Percentiles rank a stretch among this genome's conserved stretches.
Conservation (phyloP, 2,797 vertebrate species). For the Phataginus tetradactyla region DNA sequence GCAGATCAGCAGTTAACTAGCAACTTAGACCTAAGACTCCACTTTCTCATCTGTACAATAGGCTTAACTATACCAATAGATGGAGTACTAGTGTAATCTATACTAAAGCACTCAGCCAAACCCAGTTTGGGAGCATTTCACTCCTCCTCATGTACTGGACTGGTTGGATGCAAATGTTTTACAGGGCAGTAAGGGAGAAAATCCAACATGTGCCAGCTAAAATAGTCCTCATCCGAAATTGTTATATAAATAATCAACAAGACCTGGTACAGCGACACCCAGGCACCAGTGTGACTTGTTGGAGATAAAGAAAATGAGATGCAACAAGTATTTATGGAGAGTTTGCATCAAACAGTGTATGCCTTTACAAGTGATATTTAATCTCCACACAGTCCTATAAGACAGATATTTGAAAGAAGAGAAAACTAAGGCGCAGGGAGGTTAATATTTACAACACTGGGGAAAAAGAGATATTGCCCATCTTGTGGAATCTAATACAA, state of each 20-base stretch:
- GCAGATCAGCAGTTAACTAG: neutral
- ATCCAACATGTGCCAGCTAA: neutral
- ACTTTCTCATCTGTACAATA: constrained; percentile 7
- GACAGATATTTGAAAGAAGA: neutral
- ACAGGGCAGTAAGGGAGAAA: neutral
- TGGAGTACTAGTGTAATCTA: neutral
- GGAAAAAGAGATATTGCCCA: neutral
- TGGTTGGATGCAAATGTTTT: neutral
- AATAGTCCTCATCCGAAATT: neutral
- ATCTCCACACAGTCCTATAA: neutral
- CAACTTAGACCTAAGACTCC: neutral
- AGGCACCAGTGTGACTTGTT: neutral
- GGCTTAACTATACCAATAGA: neutral
- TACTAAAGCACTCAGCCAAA: neutral
- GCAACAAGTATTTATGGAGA: neutral
- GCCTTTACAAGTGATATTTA: neutral
- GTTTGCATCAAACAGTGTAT: neutral
- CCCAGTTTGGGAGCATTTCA: neutral
- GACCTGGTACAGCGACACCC: neutral
- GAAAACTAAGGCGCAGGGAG: neutral
- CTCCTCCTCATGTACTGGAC: neutral
- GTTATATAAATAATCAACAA: neutral
- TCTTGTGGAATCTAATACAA: constrained; percentile 27
- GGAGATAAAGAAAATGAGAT: neutral
- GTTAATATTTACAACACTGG: neutral